phyloP scores from a whole-genome alignment of 2,797 vertebrate genomes.

The Margarornis squamiger region DNA sequence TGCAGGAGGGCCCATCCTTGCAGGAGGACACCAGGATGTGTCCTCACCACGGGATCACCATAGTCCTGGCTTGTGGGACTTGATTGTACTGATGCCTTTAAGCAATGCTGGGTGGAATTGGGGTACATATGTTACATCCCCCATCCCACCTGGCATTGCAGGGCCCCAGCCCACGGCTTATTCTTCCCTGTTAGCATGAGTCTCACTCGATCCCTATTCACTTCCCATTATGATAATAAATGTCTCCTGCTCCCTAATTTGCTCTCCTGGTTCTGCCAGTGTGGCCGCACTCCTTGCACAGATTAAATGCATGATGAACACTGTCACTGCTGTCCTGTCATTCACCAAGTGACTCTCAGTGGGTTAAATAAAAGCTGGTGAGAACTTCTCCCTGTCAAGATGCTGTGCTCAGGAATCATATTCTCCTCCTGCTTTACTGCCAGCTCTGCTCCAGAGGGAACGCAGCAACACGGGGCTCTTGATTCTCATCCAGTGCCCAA shows the following conservation, averaged over 20 bases:
- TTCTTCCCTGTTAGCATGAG: neutral
- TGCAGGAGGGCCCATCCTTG: neutral
- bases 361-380: neutral
- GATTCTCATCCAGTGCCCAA: neutral
- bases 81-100: rapidly evolving
- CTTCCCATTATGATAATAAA: neutral
- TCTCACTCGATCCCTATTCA: neutral
- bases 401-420: rapidly evolving
- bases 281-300: rapidly evolving
- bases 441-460: neutral
- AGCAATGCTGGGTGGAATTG: no score
- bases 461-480: neutral
- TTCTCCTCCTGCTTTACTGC: neutral
- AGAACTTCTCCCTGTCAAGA: neutral
- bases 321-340: neutral
- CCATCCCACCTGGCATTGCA: neutral
- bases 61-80: neutral
- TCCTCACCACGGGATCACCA: neutral
- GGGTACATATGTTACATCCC: neutral
- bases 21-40: neutral
- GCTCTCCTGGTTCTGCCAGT: neutral
- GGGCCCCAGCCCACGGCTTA: neutral
- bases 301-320: neutral
- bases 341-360: neutral
- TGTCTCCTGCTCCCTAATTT: neutral